These are phyloP conservation scores for Marmota flaviventris DNA, from an alignment of 2,113 vertebrate species.

Conservation along the genomic window DNA sequence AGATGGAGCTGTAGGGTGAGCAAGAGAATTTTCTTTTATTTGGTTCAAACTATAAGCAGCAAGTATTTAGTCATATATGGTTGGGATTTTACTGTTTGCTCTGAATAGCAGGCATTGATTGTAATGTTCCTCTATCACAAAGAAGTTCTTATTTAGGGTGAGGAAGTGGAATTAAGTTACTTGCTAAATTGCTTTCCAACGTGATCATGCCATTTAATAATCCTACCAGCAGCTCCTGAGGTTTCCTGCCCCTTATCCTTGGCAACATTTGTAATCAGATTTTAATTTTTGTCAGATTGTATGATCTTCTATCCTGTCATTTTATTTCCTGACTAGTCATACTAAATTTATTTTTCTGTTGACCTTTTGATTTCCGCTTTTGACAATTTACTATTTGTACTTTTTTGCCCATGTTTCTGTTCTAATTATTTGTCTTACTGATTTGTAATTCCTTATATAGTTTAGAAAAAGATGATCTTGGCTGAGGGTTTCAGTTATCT, in stretches of 20 bases:
- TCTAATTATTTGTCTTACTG: background rate
- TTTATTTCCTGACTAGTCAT: slow-evolving; percentile 21
- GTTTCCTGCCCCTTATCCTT: background rate
- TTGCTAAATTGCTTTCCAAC: background rate
- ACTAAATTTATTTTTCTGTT: background rate
- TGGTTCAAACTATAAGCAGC: background rate
- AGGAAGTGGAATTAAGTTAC: background rate
- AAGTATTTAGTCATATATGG: background rate
- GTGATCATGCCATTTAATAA: background rate
- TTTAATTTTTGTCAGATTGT: background rate
- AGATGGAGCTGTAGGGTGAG: background rate
- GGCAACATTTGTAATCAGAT: background rate
- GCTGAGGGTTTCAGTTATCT: background rate
- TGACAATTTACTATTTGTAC: background rate
- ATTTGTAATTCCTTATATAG: background rate
- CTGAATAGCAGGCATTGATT: background rate
- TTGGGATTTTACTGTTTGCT: background rate
- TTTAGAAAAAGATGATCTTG: slow-evolving; percentile 14
- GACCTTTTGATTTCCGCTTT: slow-evolving; percentile 54
- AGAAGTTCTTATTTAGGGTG: background rate
- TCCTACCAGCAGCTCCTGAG: background rate
- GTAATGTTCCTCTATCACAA: background rate
- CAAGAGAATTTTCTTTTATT: background rate
- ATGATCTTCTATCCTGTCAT: background rate
- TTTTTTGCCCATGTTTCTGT: background rate